A percentile compares a stretch with the other conserved stretches of the same genome.
phyloP scores from a whole-genome alignment of 2,113 vertebrate genomes.

The Gymnobelideus leadbeateri region DNA sequence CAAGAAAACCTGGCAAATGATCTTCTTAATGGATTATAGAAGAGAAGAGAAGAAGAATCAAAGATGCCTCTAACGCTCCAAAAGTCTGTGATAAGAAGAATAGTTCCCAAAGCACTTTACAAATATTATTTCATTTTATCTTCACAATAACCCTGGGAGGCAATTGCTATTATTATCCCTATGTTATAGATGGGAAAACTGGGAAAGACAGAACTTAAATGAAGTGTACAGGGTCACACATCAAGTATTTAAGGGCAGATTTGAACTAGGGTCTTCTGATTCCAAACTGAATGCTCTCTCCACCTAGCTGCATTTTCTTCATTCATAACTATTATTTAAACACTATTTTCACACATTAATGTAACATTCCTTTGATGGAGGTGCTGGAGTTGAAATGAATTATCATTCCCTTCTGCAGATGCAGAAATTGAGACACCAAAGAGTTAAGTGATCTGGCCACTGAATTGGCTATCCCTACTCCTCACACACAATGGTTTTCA shows the following conservation, averaged over 20 bases:
- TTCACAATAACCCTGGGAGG: neutral
- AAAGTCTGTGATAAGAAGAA: neutral
- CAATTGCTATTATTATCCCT: neutral
- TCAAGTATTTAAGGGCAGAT: neutral
- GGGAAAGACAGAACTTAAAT: neutral
- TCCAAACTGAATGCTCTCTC: neutral
- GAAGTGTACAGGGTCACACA: neutral
- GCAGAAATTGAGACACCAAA: neutral
- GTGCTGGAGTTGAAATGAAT: neutral
- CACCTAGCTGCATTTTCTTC: neutral
- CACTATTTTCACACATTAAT: neutral
- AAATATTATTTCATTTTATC: neutral
- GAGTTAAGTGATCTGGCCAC: neutral
- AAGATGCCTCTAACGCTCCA: neutral
- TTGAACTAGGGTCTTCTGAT: neutral
- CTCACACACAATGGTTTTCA: neutral
- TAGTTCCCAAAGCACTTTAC: neutral
- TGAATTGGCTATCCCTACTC: neutral
- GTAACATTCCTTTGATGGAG: neutral
- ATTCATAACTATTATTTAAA: neutral
- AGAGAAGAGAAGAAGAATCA: neutral
- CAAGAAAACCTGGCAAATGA: neutral
- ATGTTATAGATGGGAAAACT: neutral
- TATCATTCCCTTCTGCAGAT: neutral
- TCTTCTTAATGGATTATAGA: neutral